Conservation (phyloP, 2,888 invertebrate species). For the Parnassius smintheus region DNA sequence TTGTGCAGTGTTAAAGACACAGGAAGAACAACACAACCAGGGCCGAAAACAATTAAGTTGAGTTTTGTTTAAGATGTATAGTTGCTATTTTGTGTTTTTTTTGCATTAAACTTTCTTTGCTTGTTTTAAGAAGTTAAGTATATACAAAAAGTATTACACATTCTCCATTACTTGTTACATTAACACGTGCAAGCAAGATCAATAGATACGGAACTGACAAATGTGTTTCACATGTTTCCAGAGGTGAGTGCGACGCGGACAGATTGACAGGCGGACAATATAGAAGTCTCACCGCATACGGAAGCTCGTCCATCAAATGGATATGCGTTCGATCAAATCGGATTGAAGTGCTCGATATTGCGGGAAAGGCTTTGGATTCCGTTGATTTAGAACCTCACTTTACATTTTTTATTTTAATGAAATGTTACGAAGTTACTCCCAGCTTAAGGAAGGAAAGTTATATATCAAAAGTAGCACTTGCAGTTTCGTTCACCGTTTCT, state of each 20-base stretch:
- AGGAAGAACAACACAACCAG: too few relatives aligned
- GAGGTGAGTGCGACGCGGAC: slow-evolving; percentile 39
- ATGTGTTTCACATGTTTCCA: slow-evolving; percentile 29
- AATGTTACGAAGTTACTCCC: background rate
- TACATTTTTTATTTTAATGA: background rate
- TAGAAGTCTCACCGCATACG: slow-evolving; percentile 52
- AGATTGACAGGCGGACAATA: slow-evolving; percentile 58
- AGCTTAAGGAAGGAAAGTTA: background rate
- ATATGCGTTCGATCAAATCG: slow-evolving; percentile 64
- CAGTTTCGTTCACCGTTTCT: too few relatives aligned
- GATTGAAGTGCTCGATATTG: slow-evolving; percentile 57
- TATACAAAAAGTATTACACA: background rate
- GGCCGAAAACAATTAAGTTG: too few relatives aligned
- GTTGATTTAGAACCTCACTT: slow-evolving; percentile 31
- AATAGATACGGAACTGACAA: slow-evolving; percentile 33
- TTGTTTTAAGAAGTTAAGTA: too few relatives aligned
- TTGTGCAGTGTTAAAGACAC: too few relatives aligned
- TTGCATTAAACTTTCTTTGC: too few relatives aligned
- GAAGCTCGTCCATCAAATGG: slow-evolving; percentile 71
- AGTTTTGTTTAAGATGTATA: too few relatives aligned
- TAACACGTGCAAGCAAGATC: slow-evolving; percentile 26
- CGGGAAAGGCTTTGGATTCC: slow-evolving; percentile 22
- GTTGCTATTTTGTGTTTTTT: too few relatives aligned
- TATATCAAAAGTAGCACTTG: too few relatives aligned
- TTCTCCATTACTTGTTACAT: slow-evolving; percentile 7